These are phyloP conservation scores for Holothuria leucospilota DNA, from an alignment of 53 echinoderm and acorn worm genomes.

Conservation along the genomic window DNA sequence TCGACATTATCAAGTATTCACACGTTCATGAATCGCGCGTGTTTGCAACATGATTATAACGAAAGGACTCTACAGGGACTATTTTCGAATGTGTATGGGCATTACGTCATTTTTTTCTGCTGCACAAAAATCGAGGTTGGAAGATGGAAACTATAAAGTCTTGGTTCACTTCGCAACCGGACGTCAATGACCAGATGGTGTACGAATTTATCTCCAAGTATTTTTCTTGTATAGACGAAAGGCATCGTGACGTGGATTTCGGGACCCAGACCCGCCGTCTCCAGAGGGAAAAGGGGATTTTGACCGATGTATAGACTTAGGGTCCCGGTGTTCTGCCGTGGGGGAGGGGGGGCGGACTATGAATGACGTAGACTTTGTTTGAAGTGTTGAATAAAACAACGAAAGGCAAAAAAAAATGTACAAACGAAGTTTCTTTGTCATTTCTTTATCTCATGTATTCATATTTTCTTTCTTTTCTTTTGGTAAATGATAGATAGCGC, in stretches of 20 bases:
- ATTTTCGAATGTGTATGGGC: conserved; percentile 54
- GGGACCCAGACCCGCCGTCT: neutral
- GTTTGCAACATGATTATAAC: neutral
- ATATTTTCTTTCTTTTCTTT: too few relatives aligned
- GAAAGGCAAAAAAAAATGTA: too few relatives aligned
- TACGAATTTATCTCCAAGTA: neutral
- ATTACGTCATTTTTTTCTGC: conserved; percentile 64
- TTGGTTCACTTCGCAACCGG: neutral
- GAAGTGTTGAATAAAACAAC: too few relatives aligned
- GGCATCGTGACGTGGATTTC: neutral
- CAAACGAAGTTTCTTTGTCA: too few relatives aligned
- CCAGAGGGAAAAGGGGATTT: neutral
- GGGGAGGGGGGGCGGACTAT: too few relatives aligned
- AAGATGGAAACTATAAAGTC: neutral
- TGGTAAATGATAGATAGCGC: too few relatives aligned
- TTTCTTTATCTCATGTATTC: too few relatives aligned
- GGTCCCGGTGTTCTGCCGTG: too few relatives aligned
- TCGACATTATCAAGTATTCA: neutral
- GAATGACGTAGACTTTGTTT: too few relatives aligned
- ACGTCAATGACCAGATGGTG: neutral
- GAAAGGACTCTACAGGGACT: conserved; percentile 24
- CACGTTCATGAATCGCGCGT: conserved; percentile 31
- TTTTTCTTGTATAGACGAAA: conserved; percentile 12
- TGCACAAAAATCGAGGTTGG: conserved; percentile 54
- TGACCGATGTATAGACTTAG: too few relatives aligned